These are phyloP conservation scores for Nasua narica DNA, from an alignment of 2,797 vertebrate genomes.

Conservation along the genomic window DNA sequence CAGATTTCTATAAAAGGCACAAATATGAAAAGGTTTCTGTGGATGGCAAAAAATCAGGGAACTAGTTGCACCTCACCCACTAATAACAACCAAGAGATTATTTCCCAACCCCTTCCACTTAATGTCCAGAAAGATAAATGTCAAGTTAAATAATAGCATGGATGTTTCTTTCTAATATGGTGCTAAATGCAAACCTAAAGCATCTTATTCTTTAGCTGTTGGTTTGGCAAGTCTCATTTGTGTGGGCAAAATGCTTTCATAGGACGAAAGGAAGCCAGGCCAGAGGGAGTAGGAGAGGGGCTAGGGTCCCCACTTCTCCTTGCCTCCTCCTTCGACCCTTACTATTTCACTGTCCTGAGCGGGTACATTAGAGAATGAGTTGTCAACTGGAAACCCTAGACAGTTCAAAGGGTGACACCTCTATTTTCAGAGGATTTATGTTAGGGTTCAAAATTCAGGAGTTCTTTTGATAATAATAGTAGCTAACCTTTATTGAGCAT, in stretches of 20 bases:
- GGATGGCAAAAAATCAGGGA: not conserved
- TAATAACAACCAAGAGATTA: not conserved
- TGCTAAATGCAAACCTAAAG: not conserved
- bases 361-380: not conserved
- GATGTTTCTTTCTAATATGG: not conserved
- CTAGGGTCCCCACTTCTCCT: not conserved
- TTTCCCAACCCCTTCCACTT: not conserved
- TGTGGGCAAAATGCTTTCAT: not conserved
- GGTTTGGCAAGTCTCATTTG: not conserved
- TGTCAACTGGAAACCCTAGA: not conserved
- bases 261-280: not conserved
- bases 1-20: slow-evolving; percentile 6
- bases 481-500: not conserved
- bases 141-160: not conserved
- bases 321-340: not conserved
- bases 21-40: not conserved
- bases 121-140: not conserved
- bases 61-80: not conserved
- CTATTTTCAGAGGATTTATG: not conserved
- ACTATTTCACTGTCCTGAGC: not conserved
- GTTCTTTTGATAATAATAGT: not conserved
- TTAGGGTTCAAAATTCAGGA: not conserved
- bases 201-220: not conserved
- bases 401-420: not conserved
- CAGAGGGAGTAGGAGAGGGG: not conserved